Evolutionary conservation across 2,888 invertebrate species (phyloP).

Genomic region (Nebria salina): DNA sequence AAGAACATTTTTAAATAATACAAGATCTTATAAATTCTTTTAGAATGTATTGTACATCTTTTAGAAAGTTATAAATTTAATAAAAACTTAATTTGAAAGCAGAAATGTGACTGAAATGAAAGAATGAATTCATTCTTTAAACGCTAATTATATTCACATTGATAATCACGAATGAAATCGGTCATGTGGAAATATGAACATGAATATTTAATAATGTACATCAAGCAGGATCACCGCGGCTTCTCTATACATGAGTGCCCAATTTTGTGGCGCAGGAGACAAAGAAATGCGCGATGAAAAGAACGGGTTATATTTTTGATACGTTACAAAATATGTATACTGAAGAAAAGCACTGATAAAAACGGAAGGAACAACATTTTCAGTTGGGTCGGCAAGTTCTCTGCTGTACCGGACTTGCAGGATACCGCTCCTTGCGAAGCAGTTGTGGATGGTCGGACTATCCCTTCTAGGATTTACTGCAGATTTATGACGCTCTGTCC

Average conservation of each 20-base stretch:
- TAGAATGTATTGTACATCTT: not conserved
- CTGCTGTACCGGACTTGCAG: conserved; percentile 11
- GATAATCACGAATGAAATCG: conserved; percentile 17
- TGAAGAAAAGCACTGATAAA: conserved; percentile 26
- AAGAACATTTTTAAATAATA: not conserved
- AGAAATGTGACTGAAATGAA: conserved; percentile 18
- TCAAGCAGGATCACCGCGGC: conserved; percentile 14
- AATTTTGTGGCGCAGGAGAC: not conserved
- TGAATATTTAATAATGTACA: conserved; percentile 35
- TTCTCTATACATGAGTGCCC: not conserved
- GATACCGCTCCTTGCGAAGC: conserved; percentile 9
- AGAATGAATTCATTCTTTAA: conserved; percentile 17
- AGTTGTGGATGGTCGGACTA: not conserved
- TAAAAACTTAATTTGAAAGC: not conserved
- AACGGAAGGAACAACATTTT: conserved; percentile 26
- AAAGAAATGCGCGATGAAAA: conserved; percentile 1
- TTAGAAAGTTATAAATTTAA: not conserved
- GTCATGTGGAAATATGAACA: conserved; percentile 2
- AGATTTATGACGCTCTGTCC: conserved; percentile 34
- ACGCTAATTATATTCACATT: conserved; percentile 28
- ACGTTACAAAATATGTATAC: conserved; percentile 40
- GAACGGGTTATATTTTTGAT: conserved; percentile 24
- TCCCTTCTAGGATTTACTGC: conserved; percentile 33
- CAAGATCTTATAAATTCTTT: too few species aligned
- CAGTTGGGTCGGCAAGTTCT: conserved; percentile 4